Evolutionary conservation across 2,888 invertebrate species (phyloP), one percentile per base, ranked within the genome.

Genomic region (Drosophila macrospina): DNA sequence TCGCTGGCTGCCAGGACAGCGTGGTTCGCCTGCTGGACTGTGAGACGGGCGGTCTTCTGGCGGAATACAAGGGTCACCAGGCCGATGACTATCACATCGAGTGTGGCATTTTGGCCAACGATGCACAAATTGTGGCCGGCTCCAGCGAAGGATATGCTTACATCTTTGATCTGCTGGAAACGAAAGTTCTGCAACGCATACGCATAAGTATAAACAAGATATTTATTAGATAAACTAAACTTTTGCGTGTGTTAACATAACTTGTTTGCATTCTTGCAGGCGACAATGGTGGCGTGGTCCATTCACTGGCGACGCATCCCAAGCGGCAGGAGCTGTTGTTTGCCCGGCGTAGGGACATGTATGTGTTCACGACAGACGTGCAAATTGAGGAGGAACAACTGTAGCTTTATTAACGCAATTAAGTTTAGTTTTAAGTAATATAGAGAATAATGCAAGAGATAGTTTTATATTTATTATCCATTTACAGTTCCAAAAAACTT

Each of bases 11-110:
- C 78, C 94, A 97, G 5, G 98, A 98, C 91, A 96, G 95, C 78
- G 94, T 94, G 0, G 93, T 99, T 1, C 95, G 96, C 87, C 93
- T 99, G 51, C 94, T 99, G 78, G 99, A 99, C 91, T 98, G 98
- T 92, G 95, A 95, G 66, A 94, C 95, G 6, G 98, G 98, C 8
- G 95, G 96, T 86, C 91, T 96, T 68, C 92, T 97, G 0, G 94
- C 95, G 16, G 95, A 96, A 93, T 99, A 97, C 89, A 93, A 93
- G 16, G 99, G 98, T 0, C 98, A 99, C 89, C 93, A 93, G 70
- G 95, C 96, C 51, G 95, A 94, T 69, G 96, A 98, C 87, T 96
- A 96, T 91, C 95, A 96, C 84, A 94, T 99, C 42, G 98, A 99
- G 92, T 97, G 97, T 90, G 95, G 96, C 55, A 94, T 98, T 0